Conservation (phyloP, 2,797 vertebrate genomes). For the Prionace glauca region DNA sequence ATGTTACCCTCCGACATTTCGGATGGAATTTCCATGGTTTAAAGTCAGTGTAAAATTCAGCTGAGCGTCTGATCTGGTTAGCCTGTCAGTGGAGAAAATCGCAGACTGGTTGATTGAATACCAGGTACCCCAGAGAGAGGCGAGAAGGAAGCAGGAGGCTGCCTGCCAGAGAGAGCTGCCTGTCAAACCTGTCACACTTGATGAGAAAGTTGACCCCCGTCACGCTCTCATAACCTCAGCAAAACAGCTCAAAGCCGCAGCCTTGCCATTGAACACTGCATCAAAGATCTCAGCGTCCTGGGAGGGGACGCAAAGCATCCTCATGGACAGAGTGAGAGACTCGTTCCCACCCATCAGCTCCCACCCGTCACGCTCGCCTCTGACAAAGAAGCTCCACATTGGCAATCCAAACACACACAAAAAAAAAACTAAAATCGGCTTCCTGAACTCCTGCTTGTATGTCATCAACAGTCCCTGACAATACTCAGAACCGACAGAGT, state of each 20-base stretch:
- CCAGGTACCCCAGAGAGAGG: neutral
- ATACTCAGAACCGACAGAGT: neutral
- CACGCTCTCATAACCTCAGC: constrained; percentile 25
- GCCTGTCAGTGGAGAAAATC: neutral
- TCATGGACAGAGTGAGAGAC: neutral
- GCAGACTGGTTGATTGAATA: neutral
- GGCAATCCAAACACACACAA: neutral
- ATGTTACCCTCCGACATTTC: neutral
- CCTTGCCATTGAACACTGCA: neutral
- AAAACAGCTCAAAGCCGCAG: neutral
- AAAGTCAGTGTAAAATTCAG: neutral
- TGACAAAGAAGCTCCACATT: neutral
- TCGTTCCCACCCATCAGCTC: neutral
- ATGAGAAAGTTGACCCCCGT: constrained; percentile 12
- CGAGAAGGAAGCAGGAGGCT: neutral
- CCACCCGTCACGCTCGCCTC: neutral
- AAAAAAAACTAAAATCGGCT: neutral
- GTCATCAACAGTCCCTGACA: neutral
- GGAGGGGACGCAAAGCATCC: neutral
- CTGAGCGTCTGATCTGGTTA: neutral
- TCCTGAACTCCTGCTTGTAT: constrained; percentile 1
- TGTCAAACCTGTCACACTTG: neutral
- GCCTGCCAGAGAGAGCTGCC: constrained; percentile 20
- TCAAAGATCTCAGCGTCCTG: neutral
- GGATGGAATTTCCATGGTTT: neutral